Percentiles rank a stretch among this genome's conserved stretches.
Conservation (phyloP, 2,797 vertebrate genomes). For the Macropus fuliginosus region DNA sequence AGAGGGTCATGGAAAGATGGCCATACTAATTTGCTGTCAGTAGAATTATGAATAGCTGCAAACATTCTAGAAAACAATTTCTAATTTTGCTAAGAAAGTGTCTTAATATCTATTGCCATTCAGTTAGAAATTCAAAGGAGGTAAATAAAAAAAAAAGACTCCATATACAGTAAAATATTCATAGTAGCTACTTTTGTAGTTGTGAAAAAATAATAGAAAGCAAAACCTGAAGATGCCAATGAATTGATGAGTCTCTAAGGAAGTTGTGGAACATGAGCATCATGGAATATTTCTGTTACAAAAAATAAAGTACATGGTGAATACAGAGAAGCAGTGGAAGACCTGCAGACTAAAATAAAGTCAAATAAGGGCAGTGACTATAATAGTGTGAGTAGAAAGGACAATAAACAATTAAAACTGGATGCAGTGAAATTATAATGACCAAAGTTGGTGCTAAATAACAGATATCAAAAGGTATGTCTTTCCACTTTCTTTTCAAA, state of each 20-base stretch:
- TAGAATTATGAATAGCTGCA: not conserved
- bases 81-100: not conserved
- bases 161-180: not conserved
- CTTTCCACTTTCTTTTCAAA: not conserved
- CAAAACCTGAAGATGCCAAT: not conserved
- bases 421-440: not conserved
- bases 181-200: not conserved
- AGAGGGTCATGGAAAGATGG: not conserved
- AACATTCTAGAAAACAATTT: not conserved
- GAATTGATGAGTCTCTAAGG: too few relatives aligned
- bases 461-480: not conserved
- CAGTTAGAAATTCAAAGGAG: not conserved
- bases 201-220: not conserved
- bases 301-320: not conserved
- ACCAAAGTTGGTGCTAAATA: not conserved
- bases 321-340: not conserved
- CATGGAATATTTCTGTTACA: not conserved
- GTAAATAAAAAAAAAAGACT: not conserved
- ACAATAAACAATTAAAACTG: not conserved
- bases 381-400: not conserved
- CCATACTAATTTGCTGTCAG: not conserved
- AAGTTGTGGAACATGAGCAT: too few relatives aligned
- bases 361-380: not conserved
- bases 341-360: not conserved
- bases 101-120: not conserved